Conservation (phyloP, 2,113 vertebrate species). For the Anser cygnoides region DNA sequence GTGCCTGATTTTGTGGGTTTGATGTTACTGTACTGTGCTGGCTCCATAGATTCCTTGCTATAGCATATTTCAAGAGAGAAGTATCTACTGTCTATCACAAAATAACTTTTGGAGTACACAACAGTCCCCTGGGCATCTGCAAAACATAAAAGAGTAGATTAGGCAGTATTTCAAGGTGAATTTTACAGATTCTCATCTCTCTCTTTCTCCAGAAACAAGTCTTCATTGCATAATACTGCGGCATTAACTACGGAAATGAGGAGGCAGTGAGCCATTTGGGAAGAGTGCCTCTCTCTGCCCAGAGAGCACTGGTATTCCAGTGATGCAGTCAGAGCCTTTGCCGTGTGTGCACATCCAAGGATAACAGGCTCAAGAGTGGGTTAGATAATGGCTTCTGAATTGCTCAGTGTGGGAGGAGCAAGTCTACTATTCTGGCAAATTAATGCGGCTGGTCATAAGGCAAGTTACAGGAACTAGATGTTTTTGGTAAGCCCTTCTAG, state of each 20-base stretch:
- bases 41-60: constrained; percentile 40
- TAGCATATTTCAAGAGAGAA: constrained; percentile 11
- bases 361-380: not conserved
- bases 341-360: not conserved
- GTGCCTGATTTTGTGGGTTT: constrained; percentile 77
- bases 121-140: not conserved
- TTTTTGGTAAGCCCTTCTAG: not conserved
- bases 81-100: constrained; percentile 51
- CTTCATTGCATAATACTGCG: not conserved
- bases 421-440: not conserved
- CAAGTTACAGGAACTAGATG: not conserved
- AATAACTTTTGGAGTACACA: constrained; percentile 51
- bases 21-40: constrained; percentile 49
- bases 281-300: not conserved
- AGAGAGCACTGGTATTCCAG: not conserved
- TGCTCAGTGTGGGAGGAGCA: accelerated
- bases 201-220: not conserved
- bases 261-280: not conserved
- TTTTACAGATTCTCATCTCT: not conserved
- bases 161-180: not conserved
- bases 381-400: not conserved
- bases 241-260: not conserved
- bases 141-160: not conserved
- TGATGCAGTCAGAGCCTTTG: not conserved
- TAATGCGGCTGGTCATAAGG: not conserved